Evolutionary conservation across 2,113 vertebrate genomes (phyloP), one percentile per base, ranked within the genome.

Genomic region (Phrynocephalus versicolor): DNA sequence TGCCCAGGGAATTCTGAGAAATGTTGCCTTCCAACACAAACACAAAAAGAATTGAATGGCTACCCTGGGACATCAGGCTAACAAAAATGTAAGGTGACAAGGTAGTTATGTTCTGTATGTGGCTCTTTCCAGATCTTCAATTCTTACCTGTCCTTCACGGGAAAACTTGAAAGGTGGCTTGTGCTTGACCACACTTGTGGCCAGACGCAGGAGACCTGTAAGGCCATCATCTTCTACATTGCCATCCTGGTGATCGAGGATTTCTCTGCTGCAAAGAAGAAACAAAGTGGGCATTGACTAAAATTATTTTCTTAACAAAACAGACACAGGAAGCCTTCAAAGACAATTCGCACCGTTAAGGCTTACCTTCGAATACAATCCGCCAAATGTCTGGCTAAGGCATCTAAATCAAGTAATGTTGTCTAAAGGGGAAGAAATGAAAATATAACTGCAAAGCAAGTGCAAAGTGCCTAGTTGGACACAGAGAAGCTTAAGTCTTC

Each of bases 161-260:
- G 98, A 99, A 94, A 99, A 99, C 85, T 99, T 99, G 92, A 99
- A 99, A 14, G 98, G 98, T 6, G 99, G 98, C 79, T 99, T 99
- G 96, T 99, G 99, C 93, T 99, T 99, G 90, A 99, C 97, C 51
- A 99, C 99, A 72, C 98, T 99, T 75, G 98, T 98, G 85, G 98
- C 97, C 19, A 99, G 96, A 6, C 98, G 97, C 58, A 99, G 95
- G 1, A 99, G 97, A 18, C 99, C 99, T 0, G 98, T 99, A 89
- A 99, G 97, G 0, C 98, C 99, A 83, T 99, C 99, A 79, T 99
- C 99, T 95, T 99, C 99, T 55, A 98, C 85, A n/a, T 96, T 96
- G 14, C 98, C 98, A 82, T 99, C 98, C 87, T 98, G 98, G 93
- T 99, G 98, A 95, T 99, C 99, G 82, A 99, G 95, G 89, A 99